A percentile compares a stretch with the other conserved stretches of the same genome.
These are phyloP conservation scores for Drosophila monieri DNA, from an alignment of 2,888 invertebrate genomes.

Conservation along the genomic window DNA sequence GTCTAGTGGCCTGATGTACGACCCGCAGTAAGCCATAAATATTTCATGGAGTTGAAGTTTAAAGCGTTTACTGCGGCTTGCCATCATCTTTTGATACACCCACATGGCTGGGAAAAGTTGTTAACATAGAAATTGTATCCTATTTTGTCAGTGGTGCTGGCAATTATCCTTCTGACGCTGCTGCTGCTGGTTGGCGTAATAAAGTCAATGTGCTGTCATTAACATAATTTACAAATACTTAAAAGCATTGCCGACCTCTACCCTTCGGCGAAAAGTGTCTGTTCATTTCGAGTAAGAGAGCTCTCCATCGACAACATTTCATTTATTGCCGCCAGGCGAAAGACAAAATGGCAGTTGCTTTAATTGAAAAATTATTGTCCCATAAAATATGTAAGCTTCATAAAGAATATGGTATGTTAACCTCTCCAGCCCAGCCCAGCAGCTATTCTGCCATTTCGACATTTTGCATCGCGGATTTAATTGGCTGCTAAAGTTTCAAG, in stretches of 20 bases:
- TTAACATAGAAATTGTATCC: neutral
- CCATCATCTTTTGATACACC: slow-evolving; percentile 6
- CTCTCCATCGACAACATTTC: slow-evolving; percentile 54
- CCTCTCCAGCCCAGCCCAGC: slow-evolving; percentile 1
- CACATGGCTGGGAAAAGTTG: slow-evolving; percentile 4
- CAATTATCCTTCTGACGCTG: slow-evolving; percentile 1
- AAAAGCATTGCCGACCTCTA: slow-evolving; percentile 27
- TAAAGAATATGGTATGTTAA: slow-evolving; percentile 59
- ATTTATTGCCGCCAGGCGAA: slow-evolving; percentile 64
- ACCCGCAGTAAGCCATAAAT: slow-evolving; percentile 7
- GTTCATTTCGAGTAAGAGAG: slow-evolving; percentile 32
- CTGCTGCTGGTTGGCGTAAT: slow-evolving; percentile 47
- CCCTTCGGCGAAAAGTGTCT: slow-evolving; percentile 35
- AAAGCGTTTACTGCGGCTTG: slow-evolving; percentile 1
- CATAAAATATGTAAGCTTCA: slow-evolving; percentile 75
- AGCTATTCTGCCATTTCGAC: slow-evolving; percentile 6
- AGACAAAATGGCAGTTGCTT: slow-evolving; percentile 64
- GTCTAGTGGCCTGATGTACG: slow-evolving; percentile 18
- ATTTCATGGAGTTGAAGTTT: neutral
- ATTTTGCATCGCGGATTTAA: slow-evolving; percentile 57
- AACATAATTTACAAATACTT: slow-evolving; percentile 77
- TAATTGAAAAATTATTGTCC: slow-evolving; percentile 79
- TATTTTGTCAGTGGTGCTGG: neutral
- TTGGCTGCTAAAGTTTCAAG: slow-evolving; percentile 74
- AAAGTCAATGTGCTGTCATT: slow-evolving; percentile 78